Conservation (phyloP, 2,113 vertebrate species). For the Otocyon megalotis region DNA sequence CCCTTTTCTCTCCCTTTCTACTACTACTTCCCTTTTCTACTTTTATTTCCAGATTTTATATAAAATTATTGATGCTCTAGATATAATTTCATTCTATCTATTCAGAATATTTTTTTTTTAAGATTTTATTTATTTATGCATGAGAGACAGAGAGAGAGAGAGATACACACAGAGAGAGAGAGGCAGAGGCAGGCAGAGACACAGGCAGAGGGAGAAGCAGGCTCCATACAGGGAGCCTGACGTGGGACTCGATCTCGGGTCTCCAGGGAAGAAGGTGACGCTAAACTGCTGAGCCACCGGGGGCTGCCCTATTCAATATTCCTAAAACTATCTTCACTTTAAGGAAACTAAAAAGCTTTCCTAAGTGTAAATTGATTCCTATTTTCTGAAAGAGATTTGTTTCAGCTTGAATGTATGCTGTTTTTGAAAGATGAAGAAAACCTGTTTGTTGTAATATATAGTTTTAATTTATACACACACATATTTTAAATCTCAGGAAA, state of each 20-base stretch:
- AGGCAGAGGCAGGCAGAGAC: too few relatives aligned
- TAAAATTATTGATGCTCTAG: not conserved
- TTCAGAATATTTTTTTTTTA: not conserved
- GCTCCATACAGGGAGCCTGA: too few relatives aligned
- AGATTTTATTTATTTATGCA: too few relatives aligned
- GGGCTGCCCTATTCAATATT: not conserved
- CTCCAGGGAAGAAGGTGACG: too few relatives aligned
- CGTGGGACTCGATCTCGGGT: too few relatives aligned
- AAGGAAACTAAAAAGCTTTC: not conserved
- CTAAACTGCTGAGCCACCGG: too few relatives aligned
- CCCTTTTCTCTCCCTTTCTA: not conserved
- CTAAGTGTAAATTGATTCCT: not conserved
- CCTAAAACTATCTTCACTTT: constrained; percentile 12
- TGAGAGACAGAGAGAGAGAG: too few relatives aligned
- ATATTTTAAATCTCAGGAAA: not conserved
- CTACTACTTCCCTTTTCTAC: not conserved
- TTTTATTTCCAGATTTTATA: not conserved
- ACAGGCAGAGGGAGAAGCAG: too few relatives aligned
- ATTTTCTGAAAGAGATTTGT: not conserved
- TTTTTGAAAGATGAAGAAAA: constrained; percentile 17
- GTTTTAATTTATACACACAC: not conserved
- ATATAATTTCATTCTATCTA: not conserved
- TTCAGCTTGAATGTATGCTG: not conserved
- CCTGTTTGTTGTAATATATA: not conserved
- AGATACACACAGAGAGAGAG: too few relatives aligned